Base-by-base conservation (phyloP, 64 coral and sea anemone species). In the Porites lutea region DNA sequence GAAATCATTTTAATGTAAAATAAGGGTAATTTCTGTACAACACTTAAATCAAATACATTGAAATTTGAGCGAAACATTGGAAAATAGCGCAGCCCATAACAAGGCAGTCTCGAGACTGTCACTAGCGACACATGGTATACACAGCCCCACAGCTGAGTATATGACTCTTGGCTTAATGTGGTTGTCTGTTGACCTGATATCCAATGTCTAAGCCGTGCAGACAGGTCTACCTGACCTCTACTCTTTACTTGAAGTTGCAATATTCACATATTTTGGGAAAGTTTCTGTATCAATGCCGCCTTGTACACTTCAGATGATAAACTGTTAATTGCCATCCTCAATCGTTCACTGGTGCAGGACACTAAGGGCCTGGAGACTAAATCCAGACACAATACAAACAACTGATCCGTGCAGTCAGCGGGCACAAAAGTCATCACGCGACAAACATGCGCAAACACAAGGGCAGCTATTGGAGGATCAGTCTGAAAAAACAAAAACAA, bases 381-480 rank as follows among this genome's bases (percentile, higher is more conserved):
- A 46, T 91, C 70, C 89, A 91, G 55, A 20, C 54, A 27, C 19
- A 91, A 48, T 75, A 91, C 59, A 48, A 91, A 91, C 48, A 91
- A 60, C 14, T 80, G 89, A 65, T 91, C 89, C 19, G 22, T 71
- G 19, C 67, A 80, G 65, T 75, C 89, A 71, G 23, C 47, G n/a
- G 89, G 79, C 62, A 83, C 70, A 71, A 83, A 71, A 15, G 78
- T 74, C 20, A 91, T 83, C 54, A 62, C 89, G 52, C 83, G 89
- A 83, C 89, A 83, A 4, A 91, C 44, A 75, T 91, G 78, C 10
- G 65, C 79, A 74, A 91, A 91, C 45, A 91, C 44, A 0, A 5
- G 10, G 3, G 53, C 52, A 59, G 59, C 83, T n/a, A 52, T 66
- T 18, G 57, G 69, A 82, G 44, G 69, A 52, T 67, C 48, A 51